phyloP scores from a whole-genome alignment of 2,113 vertebrate species.

The Seriola dumerili region DNA sequence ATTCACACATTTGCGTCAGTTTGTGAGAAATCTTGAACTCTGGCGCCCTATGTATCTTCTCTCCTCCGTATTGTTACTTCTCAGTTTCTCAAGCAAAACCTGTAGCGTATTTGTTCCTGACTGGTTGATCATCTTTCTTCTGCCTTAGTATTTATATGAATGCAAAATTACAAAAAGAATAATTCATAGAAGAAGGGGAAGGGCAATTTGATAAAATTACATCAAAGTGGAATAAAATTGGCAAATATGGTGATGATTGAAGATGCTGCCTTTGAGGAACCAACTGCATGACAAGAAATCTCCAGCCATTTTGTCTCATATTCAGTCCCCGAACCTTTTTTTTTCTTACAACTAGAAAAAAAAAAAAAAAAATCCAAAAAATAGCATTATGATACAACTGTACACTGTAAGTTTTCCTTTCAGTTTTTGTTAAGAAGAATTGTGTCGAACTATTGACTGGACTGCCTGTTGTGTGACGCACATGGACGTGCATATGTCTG shows the following conservation, averaged over 20 bases:
- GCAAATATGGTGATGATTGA: not conserved
- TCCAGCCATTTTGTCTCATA: too few relatives aligned
- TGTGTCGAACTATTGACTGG: too few relatives aligned
- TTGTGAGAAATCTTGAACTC: conserved; percentile 5
- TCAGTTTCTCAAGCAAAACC: not conserved
- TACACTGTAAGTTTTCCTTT: too few relatives aligned
- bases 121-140: not conserved
- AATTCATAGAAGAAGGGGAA: not conserved
- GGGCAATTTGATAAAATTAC: not conserved
- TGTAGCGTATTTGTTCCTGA: not conserved
- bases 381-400: too few relatives aligned
- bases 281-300: too few relatives aligned
- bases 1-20: conserved; percentile 16
- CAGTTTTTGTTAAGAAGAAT: too few relatives aligned
- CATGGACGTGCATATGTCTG: too few relatives aligned
- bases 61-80: not conserved
- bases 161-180: not conserved
- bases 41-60: not conserved
- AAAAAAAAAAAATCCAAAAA: too few relatives aligned
- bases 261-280: too few relatives aligned
- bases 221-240: not conserved
- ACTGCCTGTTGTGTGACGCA: too few relatives aligned
- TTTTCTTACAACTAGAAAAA: too few relatives aligned
- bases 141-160: not conserved
- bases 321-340: too few relatives aligned